Percentiles rank a stretch among this genome's conserved stretches.
These are phyloP conservation scores for Spongia lamella DNA, from an alignment of 37 sponge, comb jelly and placozoan genomes.

Conservation along the genomic window DNA sequence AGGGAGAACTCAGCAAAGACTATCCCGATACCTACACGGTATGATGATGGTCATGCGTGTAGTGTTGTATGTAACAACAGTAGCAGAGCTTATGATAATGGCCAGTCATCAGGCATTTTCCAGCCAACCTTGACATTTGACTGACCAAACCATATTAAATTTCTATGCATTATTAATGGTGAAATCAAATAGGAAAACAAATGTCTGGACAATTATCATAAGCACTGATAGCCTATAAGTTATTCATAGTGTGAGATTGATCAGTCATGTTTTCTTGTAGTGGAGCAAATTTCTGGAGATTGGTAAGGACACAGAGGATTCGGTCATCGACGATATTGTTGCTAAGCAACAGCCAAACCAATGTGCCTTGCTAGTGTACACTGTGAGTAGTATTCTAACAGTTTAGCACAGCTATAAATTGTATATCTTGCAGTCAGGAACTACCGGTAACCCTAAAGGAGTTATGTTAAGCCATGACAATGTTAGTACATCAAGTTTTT, in stretches of 20 bases:
- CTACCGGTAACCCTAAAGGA: constrained; percentile 89
- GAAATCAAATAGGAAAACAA: too few relatives aligned
- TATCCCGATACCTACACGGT: constrained; percentile 74
- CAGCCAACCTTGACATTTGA: too few relatives aligned
- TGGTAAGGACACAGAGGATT: constrained; percentile 59
- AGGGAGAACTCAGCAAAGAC: constrained; percentile 66
- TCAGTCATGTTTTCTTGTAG: constrained; percentile 9
- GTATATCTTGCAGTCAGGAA: constrained; percentile 77
- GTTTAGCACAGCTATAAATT: too few relatives aligned
- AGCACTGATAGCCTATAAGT: too few relatives aligned
- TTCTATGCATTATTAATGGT: too few relatives aligned
- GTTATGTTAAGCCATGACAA: constrained; percentile 92
- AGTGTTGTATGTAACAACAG: neutral
- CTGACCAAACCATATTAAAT: too few relatives aligned
- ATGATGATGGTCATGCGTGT: neutral
- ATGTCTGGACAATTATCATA: too few relatives aligned
- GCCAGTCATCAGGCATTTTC: too few relatives aligned
- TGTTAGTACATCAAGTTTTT: constrained; percentile 39
- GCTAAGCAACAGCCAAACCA: constrained; percentile 58
- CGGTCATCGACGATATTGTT: constrained; percentile 60
- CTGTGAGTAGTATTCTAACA: constrained; percentile 44
- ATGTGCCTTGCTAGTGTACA: constrained; percentile 82
- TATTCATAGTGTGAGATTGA: too few relatives aligned
- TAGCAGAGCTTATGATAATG: too few relatives aligned
- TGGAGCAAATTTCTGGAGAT: constrained; percentile 86